phyloP scores from a whole-genome alignment of 2,113 vertebrate genomes.

The Sinocyclocheilus anophthalmus region DNA sequence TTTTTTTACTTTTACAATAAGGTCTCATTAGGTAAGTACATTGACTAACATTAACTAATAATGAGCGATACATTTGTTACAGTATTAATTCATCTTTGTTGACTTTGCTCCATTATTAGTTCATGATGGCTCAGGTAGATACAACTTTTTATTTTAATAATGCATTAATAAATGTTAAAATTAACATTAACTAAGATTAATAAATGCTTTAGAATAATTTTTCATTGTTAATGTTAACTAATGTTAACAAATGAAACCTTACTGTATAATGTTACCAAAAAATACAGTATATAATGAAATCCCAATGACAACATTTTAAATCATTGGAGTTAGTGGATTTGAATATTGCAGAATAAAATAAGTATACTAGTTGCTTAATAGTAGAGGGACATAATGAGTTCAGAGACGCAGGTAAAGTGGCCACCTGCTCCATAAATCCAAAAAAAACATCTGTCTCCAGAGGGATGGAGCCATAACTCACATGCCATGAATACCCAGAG shows the following conservation, averaged over 20 bases:
- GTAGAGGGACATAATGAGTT: neutral
- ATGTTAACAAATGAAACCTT: neutral
- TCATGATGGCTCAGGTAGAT: neutral
- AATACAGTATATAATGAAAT: neutral
- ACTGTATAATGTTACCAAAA: neutral
- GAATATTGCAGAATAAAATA: neutral
- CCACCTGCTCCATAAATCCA: constrained; percentile 55
- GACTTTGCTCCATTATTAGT: no score
- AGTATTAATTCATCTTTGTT: no score
- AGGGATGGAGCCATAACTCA: constrained; percentile 31
- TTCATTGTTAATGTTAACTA: neutral
- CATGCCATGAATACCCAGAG: constrained; percentile 13
- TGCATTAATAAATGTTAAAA: neutral
- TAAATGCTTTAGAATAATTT: neutral
- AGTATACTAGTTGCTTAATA: neutral
- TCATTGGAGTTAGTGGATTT: neutral
- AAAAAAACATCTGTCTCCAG: constrained; percentile 39
- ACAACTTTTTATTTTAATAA: neutral
- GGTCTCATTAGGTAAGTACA: neutral
- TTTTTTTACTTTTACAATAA: neutral
- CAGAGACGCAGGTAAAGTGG: neutral
- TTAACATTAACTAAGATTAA: neutral
- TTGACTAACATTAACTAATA: neutral
- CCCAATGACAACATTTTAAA: neutral
- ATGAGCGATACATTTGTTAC: no score